Evolutionary conservation across 2,888 invertebrate genomes (phyloP).

Genomic region (Aleiodes alternator): DNA sequence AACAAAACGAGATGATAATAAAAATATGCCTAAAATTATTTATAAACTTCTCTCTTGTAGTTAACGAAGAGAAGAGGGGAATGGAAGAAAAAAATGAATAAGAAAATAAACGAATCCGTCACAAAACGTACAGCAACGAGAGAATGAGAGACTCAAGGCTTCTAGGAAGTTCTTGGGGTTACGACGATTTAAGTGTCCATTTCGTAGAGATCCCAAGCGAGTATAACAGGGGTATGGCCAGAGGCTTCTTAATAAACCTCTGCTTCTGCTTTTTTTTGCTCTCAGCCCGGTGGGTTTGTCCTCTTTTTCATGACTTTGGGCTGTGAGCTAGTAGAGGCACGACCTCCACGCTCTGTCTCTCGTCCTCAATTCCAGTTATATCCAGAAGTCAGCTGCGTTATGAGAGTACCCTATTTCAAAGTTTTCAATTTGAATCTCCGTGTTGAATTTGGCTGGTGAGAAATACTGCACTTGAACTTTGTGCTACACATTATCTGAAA

Average conservation of each 20-base stretch:
- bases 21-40: conserved; percentile 47
- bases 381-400: conserved; percentile 6
- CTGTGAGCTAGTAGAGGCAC: conserved; percentile 25
- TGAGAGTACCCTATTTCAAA: conserved; percentile 7
- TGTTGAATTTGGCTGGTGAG: background rate
- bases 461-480: too few species aligned
- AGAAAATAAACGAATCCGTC: conserved; percentile 47
- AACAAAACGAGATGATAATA: background rate
- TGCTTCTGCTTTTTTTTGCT: conserved; percentile 22
- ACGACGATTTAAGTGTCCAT: conserved; percentile 58
- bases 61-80: background rate
- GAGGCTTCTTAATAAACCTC: conserved; percentile 37
- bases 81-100: conserved; percentile 17
- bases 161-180: conserved; percentile 54
- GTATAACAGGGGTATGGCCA: conserved; percentile 36
- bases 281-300: conserved; percentile 1
- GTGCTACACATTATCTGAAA: too few species aligned
- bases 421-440: background rate
- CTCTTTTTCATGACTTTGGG: conserved; percentile 32
- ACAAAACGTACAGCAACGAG: conserved; percentile 33
- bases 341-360: conserved; percentile 20
- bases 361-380: conserved; percentile 14
- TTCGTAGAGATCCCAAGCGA: conserved; percentile 45
- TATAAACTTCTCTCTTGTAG: conserved; percentile 38
- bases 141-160: conserved; percentile 42